Conservation (phyloP, 1,140 invertebrate species). For the Drosophila bipectinata region DNA sequence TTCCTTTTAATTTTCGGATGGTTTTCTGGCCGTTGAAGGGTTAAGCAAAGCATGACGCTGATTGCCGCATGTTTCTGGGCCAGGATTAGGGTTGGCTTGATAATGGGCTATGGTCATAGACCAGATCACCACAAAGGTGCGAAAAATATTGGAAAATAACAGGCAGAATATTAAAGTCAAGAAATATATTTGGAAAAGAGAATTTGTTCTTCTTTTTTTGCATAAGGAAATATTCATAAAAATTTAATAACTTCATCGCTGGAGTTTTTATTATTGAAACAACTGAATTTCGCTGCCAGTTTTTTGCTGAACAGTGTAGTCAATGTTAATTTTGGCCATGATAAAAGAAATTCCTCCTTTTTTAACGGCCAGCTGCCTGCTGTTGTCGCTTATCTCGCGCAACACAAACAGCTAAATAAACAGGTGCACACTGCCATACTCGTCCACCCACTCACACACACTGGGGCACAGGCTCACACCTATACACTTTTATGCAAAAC, state of each 20-base stretch:
- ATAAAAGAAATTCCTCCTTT: slow-evolving; percentile 23
- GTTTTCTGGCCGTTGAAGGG: slow-evolving; percentile 21
- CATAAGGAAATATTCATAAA: neutral
- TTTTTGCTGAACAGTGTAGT: slow-evolving; percentile 40
- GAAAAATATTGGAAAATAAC: neutral
- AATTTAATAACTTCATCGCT: neutral
- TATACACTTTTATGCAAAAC: slow-evolving; percentile 9
- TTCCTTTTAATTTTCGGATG: slow-evolving; percentile 30
- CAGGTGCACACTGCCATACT: slow-evolving; percentile 25
- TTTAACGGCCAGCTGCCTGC: slow-evolving; percentile 36
- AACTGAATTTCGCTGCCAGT: neutral
- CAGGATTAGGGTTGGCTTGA: slow-evolving; percentile 12
- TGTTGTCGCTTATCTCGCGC: slow-evolving; percentile 43
- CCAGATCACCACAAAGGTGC: neutral
- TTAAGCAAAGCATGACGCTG: slow-evolving; percentile 48
- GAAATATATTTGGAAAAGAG: neutral
- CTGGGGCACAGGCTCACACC: neutral
- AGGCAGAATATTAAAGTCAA: neutral
- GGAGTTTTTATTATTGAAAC: neutral
- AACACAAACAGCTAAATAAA: slow-evolving; percentile 58
- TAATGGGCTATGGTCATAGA: neutral
- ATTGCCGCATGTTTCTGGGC: slow-evolving; percentile 36
- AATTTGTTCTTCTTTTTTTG: neutral
- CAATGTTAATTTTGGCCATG: slow-evolving; percentile 38
- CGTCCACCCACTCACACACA: neutral